phyloP scores from a whole-genome alignment of 2,888 invertebrate genomes.

The Himalopsyche anomala region DNA sequence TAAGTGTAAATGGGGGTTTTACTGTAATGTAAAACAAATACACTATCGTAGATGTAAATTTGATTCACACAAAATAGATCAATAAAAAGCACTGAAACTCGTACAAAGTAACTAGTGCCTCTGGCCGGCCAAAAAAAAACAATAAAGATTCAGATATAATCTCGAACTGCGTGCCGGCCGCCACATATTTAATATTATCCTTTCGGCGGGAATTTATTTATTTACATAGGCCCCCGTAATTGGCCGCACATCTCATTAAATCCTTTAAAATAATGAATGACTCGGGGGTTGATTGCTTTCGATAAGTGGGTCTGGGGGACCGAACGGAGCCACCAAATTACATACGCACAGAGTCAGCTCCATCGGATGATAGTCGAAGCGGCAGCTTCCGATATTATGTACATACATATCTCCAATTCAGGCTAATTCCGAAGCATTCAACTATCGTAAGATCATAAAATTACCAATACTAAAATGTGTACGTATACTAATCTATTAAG shows the following conservation, averaged over 20 bases:
- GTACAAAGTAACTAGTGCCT: background rate
- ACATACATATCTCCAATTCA: background rate
- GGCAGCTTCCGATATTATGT: background rate
- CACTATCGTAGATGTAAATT: background rate
- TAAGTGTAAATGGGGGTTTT: too few relatives aligned
- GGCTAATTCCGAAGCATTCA: too few relatives aligned
- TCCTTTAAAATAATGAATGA: conserved; percentile 50
- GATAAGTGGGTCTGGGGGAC: conserved; percentile 31
- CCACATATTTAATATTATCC: conserved; percentile 8
- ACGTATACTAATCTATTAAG: too few relatives aligned
- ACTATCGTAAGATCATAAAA: too few relatives aligned
- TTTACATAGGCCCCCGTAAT: conserved; percentile 57
- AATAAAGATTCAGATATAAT: conserved; percentile 21
- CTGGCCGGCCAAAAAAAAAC: background rate
- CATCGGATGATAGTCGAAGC: background rate
- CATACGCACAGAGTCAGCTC: background rate
- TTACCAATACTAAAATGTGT: too few relatives aligned
- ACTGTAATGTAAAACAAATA: background rate
- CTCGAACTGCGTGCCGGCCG: conserved; percentile 35
- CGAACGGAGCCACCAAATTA: conserved; percentile 42
- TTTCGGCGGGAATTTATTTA: conserved; percentile 11
- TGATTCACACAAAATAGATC: background rate
- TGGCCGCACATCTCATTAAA: conserved; percentile 55
- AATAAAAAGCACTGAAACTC: background rate
- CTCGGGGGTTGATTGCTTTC: conserved; percentile 46